Evolutionary conservation across 2,113 vertebrate species (phyloP), one percentile per base, ranked within the genome.

Genomic region (Halichoeres trimaculatus): DNA sequence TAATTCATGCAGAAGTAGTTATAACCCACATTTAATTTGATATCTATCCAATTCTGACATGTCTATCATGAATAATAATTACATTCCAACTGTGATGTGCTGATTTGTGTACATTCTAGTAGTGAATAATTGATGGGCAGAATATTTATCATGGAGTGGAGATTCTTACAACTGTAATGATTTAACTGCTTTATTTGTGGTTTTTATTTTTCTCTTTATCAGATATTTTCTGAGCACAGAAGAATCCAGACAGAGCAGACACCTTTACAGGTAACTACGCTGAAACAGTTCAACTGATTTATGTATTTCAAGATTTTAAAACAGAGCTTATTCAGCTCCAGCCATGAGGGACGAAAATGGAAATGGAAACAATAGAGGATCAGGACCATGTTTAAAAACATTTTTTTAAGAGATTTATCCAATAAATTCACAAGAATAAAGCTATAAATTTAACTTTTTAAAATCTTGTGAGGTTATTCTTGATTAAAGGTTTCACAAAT

Each of bases 181-280:
- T 59, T 30, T 43, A 13, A 23, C 20, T 38, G 20, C n/a, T 64
- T 13, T 75, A 51, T 86, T n/a, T 78, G 22, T 85, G 58, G 26
- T 70, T 66, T 10, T 4, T n/a, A 8, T 80, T 62, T 81, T 35
- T 84, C 24, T 85, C 36, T 12, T 51, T 41, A 23, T 81, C 83
- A 95, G 95, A 52, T 95, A 93, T 76, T 95, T 95, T 80, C 84
- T 95, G 83, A 95, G 95, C 74, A 86, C 93, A 20, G 95, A 95
- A 45, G 92, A 91, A 19, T 94, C 92, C 14, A 88, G 86, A 69
- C 91, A 93, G n/a, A 93, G 91, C 84, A 89, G 93, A 84, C 94
- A 95, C 71, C 91, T 95, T 14, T 95, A 94, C 90, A 95, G 95
- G 95, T 95, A 74, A 84, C 75, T 16, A 40, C 11, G 17, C 45